These are phyloP conservation scores for Ciconia maguari DNA, from an alignment of 2,113 vertebrate genomes.

Conservation along the genomic window DNA sequence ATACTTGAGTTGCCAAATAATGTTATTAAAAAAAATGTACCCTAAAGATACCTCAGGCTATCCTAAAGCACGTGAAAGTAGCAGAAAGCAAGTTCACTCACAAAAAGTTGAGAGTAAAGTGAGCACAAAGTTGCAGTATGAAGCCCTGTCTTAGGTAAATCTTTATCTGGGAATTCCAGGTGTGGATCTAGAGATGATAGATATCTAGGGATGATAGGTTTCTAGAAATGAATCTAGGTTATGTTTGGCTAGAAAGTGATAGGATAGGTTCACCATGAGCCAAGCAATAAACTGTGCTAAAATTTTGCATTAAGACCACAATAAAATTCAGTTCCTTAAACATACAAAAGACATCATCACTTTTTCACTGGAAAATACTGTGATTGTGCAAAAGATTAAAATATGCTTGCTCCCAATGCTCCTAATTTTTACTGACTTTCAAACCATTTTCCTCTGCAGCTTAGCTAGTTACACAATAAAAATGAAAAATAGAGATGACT, in stretches of 20 bases:
- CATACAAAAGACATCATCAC: background rate
- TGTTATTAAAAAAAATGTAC: background rate
- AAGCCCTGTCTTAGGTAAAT: background rate
- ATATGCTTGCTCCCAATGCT: background rate
- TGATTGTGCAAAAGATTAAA: background rate
- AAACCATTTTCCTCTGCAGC: background rate
- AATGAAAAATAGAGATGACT: background rate
- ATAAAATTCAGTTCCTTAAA: background rate
- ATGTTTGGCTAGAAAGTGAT: background rate
- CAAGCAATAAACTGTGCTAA: background rate
- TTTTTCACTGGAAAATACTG: background rate
- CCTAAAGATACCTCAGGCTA: background rate
- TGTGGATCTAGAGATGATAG: background rate
- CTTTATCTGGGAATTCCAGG: background rate
- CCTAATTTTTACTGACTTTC: background rate
- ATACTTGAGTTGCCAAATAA: background rate
- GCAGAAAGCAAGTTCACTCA: background rate
- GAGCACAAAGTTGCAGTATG: background rate
- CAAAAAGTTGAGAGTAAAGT: background rate
- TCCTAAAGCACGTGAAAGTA: background rate
- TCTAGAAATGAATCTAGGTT: background rate
- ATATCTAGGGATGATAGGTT: background rate
- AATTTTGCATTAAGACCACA: background rate
- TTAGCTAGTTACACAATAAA: background rate
- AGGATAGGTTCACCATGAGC: background rate